Conservation (phyloP, 2,797 vertebrate species). For the Anolis apletophallus region DNA sequence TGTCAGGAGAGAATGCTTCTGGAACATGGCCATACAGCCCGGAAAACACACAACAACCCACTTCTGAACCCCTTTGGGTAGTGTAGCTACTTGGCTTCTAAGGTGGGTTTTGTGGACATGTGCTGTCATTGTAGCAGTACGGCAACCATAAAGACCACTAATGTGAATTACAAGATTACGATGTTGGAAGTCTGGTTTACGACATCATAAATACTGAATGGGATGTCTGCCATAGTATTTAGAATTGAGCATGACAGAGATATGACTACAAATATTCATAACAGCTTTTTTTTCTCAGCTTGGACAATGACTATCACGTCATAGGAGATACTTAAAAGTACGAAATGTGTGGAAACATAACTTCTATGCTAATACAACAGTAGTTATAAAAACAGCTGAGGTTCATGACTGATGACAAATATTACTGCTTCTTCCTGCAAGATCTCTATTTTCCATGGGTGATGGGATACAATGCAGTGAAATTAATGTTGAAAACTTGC, state of each 20-base stretch:
- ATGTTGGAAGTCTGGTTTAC: too few species aligned
- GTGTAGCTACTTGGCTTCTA: too few species aligned
- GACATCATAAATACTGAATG: too few species aligned
- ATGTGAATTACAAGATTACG: too few species aligned
- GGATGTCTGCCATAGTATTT: background rate
- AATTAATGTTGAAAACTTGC: slow-evolving; percentile 28
- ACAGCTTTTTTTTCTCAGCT: background rate
- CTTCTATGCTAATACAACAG: background rate
- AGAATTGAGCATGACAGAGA: background rate
- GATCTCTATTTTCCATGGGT: background rate
- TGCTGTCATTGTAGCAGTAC: too few species aligned
- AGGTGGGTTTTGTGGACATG: too few species aligned
- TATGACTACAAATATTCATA: background rate
- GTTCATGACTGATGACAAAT: background rate
- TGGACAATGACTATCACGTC: slow-evolving; percentile 19
- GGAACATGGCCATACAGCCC: too few species aligned
- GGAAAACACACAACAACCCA: too few species aligned
- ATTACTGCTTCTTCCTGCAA: slow-evolving; percentile 26
- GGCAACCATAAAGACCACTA: too few species aligned
- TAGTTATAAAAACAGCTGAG: slow-evolving; percentile 32
- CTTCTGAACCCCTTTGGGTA: too few species aligned
- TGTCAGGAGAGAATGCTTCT: too few species aligned
- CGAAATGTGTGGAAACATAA: background rate
- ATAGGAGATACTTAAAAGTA: background rate
- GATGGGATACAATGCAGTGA: background rate